A percentile compares a stretch with the other conserved stretches of the same genome.
phyloP scores from a whole-genome alignment of 37 sponge, comb jelly and placozoan species.

The Aphrocallistes beatrix region DNA sequence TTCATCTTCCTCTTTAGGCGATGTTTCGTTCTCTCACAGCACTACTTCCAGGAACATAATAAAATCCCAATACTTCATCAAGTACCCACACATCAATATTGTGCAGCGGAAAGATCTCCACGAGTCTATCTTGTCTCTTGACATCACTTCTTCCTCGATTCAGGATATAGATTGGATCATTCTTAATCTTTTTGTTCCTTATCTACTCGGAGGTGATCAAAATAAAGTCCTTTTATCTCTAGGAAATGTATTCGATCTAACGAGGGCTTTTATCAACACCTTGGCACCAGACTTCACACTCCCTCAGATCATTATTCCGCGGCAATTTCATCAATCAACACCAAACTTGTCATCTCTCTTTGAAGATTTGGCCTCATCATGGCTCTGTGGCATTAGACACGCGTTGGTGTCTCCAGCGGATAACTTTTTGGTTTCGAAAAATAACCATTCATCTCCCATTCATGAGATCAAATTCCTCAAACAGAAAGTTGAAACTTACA shows the following conservation, averaged over 20 bases:
- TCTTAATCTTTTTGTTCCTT: background rate
- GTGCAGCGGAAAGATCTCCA: background rate
- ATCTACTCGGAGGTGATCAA: background rate
- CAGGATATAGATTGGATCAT: conserved; percentile 3
- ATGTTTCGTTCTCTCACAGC: background rate
- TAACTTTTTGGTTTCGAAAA: background rate
- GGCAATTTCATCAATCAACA: background rate
- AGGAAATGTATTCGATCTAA: background rate
- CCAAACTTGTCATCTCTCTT: background rate
- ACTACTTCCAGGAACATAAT: background rate
- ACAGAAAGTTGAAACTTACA: background rate
- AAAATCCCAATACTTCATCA: background rate
- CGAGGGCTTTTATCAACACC: background rate
- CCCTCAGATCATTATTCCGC: background rate
- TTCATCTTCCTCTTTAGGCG: background rate
- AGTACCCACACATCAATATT: background rate
- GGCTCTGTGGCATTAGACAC: background rate
- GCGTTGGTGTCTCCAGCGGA: background rate
- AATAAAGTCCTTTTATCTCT: background rate
- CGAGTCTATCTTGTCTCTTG: background rate
- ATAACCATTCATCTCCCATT: too few species aligned
- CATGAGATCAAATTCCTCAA: background rate
- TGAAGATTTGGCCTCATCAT: background rate
- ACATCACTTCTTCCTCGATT: background rate
- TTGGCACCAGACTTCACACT: background rate